These are phyloP conservation scores for Peromyscus maniculatus DNA, from an alignment of 2,113 vertebrate genomes.

Conservation along the genomic window DNA sequence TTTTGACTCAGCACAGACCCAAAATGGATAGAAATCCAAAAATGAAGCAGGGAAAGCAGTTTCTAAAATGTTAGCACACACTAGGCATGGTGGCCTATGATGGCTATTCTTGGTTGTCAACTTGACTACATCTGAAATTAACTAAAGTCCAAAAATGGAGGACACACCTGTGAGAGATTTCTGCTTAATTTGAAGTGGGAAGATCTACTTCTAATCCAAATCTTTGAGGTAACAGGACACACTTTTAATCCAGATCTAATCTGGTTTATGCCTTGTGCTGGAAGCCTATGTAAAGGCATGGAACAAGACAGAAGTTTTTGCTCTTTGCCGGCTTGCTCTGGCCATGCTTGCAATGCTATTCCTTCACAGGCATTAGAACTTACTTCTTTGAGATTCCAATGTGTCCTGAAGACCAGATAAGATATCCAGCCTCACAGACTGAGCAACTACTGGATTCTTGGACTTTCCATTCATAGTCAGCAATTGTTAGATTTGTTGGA, in stretches of 20 bases:
- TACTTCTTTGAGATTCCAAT: neutral
- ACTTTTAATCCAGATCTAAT: neutral
- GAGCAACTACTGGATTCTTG: neutral
- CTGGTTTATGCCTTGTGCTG: neutral
- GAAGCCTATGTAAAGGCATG: no score
- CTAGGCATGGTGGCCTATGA: neutral
- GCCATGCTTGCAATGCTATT: neutral
- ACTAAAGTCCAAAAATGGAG: neutral
- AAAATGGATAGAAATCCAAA: neutral
- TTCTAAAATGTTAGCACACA: neutral
- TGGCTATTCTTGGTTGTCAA: neutral
- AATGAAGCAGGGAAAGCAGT: neutral
- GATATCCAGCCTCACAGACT: neutral
- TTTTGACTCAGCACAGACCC: no score
- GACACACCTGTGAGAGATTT: neutral
- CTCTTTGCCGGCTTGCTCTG: neutral
- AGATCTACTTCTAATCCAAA: neutral
- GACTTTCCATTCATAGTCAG: neutral
- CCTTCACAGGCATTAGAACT: neutral
- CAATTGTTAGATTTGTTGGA: neutral
- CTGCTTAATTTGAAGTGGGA: neutral
- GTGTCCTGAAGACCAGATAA: neutral
- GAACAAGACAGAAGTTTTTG: neutral
- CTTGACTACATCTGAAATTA: neutral
- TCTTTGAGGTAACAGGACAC: neutral